Evolutionary conservation across 2,888 invertebrate genomes (phyloP).

Genomic region (Trachelus iudaicus): DNA sequence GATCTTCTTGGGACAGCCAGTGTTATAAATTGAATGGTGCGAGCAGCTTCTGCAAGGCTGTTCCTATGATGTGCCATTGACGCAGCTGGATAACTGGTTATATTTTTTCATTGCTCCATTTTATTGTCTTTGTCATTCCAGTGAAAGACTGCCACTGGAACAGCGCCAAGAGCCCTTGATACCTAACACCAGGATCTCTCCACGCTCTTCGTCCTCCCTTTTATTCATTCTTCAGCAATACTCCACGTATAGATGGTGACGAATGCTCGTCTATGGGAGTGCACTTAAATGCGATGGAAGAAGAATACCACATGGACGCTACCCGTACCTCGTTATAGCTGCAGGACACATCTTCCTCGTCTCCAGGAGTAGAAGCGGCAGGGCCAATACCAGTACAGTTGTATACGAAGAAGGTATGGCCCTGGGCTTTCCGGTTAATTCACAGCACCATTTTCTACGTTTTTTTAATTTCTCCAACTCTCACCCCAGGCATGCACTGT

Average conservation of each 20-base stretch:
- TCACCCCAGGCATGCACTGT: background rate
- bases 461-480: slow-evolving; percentile 22
- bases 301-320: background rate
- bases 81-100: background rate
- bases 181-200: background rate
- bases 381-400: background rate
- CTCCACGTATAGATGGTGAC: background rate
- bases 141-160: background rate
- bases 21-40: background rate
- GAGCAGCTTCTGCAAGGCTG: too few relatives aligned
- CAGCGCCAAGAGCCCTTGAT: background rate
- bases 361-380: background rate
- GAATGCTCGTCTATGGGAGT: background rate
- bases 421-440: slow-evolving; percentile 30
- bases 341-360: background rate
- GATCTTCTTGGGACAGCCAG: background rate
- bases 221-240: background rate
- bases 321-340: background rate
- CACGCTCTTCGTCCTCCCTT: background rate
- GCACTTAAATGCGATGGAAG: background rate
- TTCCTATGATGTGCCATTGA: background rate
- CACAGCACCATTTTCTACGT: slow-evolving; percentile 21
- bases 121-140: background rate
- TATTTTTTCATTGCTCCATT: background rate
- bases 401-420: background rate